Percentiles rank a stretch among this genome's conserved stretches.
Conservation (phyloP, 2,797 vertebrate genomes). For the Mus spretus region DNA sequence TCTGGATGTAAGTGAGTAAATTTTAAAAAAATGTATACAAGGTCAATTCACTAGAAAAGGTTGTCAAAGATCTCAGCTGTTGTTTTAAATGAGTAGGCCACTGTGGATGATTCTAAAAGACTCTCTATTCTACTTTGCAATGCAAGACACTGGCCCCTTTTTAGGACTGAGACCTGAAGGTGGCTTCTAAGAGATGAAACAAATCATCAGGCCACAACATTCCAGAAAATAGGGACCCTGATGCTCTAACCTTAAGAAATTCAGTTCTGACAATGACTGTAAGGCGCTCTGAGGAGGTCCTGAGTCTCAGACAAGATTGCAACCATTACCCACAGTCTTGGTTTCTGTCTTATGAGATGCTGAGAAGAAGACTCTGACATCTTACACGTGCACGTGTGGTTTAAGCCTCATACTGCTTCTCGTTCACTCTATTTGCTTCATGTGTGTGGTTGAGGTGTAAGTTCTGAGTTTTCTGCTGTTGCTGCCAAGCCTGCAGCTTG, state of each 20-base stretch:
- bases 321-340: background rate
- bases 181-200: background rate
- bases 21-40: background rate
- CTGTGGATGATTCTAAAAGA: background rate
- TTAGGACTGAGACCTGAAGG: background rate
- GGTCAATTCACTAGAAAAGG: background rate
- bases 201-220: background rate
- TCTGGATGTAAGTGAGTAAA: background rate
- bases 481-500: background rate
- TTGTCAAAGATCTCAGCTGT: constrained; percentile 5
- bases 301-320: background rate
- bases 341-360: background rate
- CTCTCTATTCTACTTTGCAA: background rate
- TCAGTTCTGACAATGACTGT: background rate
- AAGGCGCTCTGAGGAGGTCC: background rate
- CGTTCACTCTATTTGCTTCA: background rate
- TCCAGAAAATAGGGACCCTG: constrained; percentile 8
- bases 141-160: background rate
- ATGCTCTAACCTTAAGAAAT: background rate
- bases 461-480: background rate
- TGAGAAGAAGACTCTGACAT: background rate
- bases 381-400: background rate
- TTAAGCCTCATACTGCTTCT: background rate
- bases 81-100: background rate
- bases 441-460: background rate